Base-by-base conservation (phyloP, 2,888 invertebrate genomes). In the Doris montereyensis region DNA sequence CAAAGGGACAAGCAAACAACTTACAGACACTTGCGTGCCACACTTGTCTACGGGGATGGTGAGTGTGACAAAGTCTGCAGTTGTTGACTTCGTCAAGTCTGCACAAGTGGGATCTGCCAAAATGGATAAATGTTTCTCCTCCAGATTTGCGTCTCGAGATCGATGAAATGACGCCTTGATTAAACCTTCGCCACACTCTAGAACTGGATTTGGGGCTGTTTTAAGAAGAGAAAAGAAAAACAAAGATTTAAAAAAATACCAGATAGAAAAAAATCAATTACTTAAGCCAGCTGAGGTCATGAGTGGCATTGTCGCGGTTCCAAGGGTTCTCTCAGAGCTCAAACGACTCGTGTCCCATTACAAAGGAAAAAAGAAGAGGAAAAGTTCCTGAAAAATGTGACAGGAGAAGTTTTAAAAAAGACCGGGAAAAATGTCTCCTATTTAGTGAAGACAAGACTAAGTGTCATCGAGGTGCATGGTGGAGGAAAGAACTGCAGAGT, bases 21-120 rank as follows among this genome's bases (percentile, higher is more conserved):
- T 78, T 84, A 89, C 89, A 77, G 77, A 79, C 72, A 85, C 83
- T 3, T 5, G 77, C 0, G 89, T 88, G 3, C 85, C 87, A 82
- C 90, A 90, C 24, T 87, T 84, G 58, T 85, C 82, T 76, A 87
- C 87, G 1, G 89, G 88, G 32, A 90, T 86, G 2, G 79, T 80
- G 21, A 89, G 85, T 13, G 80, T 74, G 62, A 88, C 81, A 35
- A 41, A 79, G 26, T 81, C 82, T 0, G 72, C 83, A 0, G 41
- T 70, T 1, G 70, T 78, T 17, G 74, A 24, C 13, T 32, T 77
- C 28, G 8, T 71, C 13, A 57, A 75, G 52, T 79, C 76, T 26
- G 79, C 26, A 58, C 81, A 81, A 76, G 83, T 85, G 0, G 80
- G 21, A 30, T 78, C 68, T n/a, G 71, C 70, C 5, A 74, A 80